phyloP scores from a whole-genome alignment of 2,888 invertebrate genomes.

The Dyspetes luteomarginatus region DNA sequence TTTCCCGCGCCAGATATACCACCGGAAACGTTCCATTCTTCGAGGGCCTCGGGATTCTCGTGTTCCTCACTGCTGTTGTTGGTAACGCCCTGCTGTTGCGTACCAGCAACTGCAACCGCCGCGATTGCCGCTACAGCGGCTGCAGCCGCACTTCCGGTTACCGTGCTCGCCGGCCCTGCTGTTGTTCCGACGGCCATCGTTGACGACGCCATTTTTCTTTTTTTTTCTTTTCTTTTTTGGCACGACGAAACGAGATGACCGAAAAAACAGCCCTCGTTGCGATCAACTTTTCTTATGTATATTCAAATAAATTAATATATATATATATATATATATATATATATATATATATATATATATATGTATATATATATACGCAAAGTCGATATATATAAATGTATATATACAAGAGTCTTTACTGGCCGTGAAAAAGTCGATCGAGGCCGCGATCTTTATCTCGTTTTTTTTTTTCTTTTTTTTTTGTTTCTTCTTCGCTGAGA shows the following conservation, averaged over 20 bases:
- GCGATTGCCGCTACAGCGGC: slow-evolving; percentile 62
- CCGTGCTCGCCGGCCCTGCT: slow-evolving; percentile 73
- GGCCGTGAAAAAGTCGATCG: no score
- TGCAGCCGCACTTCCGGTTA: slow-evolving; percentile 67
- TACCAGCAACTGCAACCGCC: slow-evolving; percentile 66
- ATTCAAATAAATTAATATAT: not conserved
- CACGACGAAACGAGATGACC: no score
- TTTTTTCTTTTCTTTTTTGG: no score
- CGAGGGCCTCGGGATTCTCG: slow-evolving; percentile 74
- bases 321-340: not conserved
- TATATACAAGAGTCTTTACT: not conserved
- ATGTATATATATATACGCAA: not conserved
- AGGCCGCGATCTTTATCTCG: not conserved
- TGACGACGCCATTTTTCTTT: slow-evolving; percentile 77
- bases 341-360: not conserved
- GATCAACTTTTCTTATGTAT: slow-evolving; percentile 30
- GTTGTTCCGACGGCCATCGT: slow-evolving; percentile 78
- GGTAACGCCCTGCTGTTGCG: slow-evolving; percentile 62
- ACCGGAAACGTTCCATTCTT: slow-evolving; percentile 72
- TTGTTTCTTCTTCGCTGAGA: not conserved
- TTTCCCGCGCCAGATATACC: slow-evolving; percentile 64
- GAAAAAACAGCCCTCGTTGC: no score
- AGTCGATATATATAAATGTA: not conserved
- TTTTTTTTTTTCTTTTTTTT: not conserved
- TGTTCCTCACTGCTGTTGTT: slow-evolving; percentile 71